Evolutionary conservation across 92 coral and sea anemone species (phyloP), one percentile per base, ranked within the genome.

Genomic region (Scolanthus callimorphus): DNA sequence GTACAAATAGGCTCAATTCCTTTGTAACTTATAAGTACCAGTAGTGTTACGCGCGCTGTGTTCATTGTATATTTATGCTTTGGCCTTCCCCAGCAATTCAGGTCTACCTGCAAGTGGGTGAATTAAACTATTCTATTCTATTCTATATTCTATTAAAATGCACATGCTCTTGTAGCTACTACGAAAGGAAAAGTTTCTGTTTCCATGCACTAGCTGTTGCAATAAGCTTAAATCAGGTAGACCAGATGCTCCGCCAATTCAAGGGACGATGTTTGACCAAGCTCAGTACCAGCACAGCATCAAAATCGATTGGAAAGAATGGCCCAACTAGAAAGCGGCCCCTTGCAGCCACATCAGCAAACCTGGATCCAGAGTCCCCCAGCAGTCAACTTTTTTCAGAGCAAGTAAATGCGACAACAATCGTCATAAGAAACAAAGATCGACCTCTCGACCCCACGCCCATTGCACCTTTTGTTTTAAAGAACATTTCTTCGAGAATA

Each of bases 371-470:
- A n/a, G 43, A 34, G 43, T 34, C 43, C 6, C 6, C 15, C 15
- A 34, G 43, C 43, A 34, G 43, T 15, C 43, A 34, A 15, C 43
- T 34, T 34, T 6, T 34, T 15, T 34, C 43, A 6, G 43, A 34
- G 15, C 43, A 34, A 34, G 43, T 34, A 6, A 49, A 17, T 34
- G 9, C 43, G 9, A 67, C 74, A 21, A 67, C 66, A 3, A 46
- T 67, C 15, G 74, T 68, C 12, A 57, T 68, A 27, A 57, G 25
- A 25, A 68, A 68, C 27, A 55, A 31, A 29, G 55, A 19, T 24
- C 55, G 31, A 51, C 74, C 66, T n/a, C n/a, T n/a, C n/a, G n/a
- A n/a, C n/a, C n/a, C n/a, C n/a, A n/a, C n/a, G n/a, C n/a, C n/a
- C n/a, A n/a, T n/a, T n/a, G n/a, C n/a, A n/a, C n/a, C n/a, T n/a